Evolutionary conservation across 2,888 invertebrate species (phyloP), one percentile per base, ranked within the genome.

Genomic region (Leptinotarsa rubiginosa): DNA sequence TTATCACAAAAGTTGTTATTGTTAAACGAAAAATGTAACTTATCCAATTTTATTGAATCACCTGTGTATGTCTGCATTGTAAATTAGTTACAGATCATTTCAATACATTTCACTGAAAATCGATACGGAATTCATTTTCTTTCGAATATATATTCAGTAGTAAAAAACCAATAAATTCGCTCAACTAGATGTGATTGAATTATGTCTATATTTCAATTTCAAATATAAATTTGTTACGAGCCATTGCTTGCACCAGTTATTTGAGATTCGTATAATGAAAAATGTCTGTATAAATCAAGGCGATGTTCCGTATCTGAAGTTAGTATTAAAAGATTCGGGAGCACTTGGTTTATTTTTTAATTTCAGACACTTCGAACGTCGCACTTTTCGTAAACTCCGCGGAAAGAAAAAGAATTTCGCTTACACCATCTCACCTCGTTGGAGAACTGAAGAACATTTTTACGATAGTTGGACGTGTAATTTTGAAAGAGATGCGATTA

Each of bases 211-310:
- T 81, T 83, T 83, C 83, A 82, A 83, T 82, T 81, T 82, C 79
- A 80, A 82, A 82, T 83, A 81, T 80, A 82, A 83, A 83, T 83
- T 83, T 80, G 83, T 81, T 83, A 80, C 82, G 79, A 78, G 81
- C 81, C 82, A 83, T 82, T 83, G 83, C 76, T 73, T 76, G 80
- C 79, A 78, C 78, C 79, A 80, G 75, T 81, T 80, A 75, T 79
- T 77, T 78, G 77, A 70, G 74, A 74, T 78, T 81, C 78, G 77
- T 79, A 81, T 85, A 85, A 84, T 84, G 84, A 84, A 85, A 85
- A 84, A 85, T 83, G 82, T 83, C 81, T 80, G 80, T 80, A 84
- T 85, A 85, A 84, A 85, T 84, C 84, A 84, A 54, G 66, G 72
- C 65, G 72, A 72, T 65, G 67, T 72, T 52, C 72, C 65, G 49